Evolutionary conservation across 2,888 invertebrate genomes (phyloP).

Genomic region (Macaria notata): DNA sequence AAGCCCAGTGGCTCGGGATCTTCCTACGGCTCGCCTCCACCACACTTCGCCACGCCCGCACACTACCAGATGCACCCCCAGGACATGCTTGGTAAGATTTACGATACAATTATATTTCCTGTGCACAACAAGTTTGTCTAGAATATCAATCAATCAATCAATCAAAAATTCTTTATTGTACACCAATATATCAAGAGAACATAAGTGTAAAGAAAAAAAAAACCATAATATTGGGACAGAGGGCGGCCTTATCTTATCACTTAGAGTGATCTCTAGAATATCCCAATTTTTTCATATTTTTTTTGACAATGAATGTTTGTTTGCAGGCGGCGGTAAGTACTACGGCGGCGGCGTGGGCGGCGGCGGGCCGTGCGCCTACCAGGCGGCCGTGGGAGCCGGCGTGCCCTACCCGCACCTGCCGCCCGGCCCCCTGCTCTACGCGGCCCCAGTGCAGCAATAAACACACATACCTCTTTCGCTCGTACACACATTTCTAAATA

Average conservation of each 20-base stretch:
- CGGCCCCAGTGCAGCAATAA: slow-evolving; percentile 90
- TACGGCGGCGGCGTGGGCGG: slow-evolving; percentile 86
- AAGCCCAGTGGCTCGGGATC: slow-evolving; percentile 71
- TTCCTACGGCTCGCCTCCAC: slow-evolving; percentile 76
- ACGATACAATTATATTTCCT: too few relatives aligned
- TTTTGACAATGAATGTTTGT: too few relatives aligned
- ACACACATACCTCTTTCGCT: slow-evolving; percentile 1
- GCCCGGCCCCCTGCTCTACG: slow-evolving; percentile 79
- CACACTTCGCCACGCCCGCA: slow-evolving; percentile 72
- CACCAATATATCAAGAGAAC: too few relatives aligned
- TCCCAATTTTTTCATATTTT: too few relatives aligned
- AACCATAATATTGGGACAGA: too few relatives aligned
- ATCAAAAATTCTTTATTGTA: too few relatives aligned
- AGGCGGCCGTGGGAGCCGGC: slow-evolving; percentile 84
- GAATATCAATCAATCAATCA: too few relatives aligned
- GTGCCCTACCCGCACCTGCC: slow-evolving; percentile 84
- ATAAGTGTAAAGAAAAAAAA: too few relatives aligned
- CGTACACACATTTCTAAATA: slow-evolving; percentile 36
- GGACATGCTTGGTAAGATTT: slow-evolving; percentile 74
- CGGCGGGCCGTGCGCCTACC: slow-evolving; percentile 84
- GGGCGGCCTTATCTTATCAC: too few relatives aligned
- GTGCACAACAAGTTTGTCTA: too few relatives aligned
- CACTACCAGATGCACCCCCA: slow-evolving; percentile 77
- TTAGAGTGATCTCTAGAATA: too few relatives aligned
- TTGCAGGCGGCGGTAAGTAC: slow-evolving; percentile 84